Conservation (phyloP, 1,140 invertebrate genomes). For the Bombus fervidus region DNA sequence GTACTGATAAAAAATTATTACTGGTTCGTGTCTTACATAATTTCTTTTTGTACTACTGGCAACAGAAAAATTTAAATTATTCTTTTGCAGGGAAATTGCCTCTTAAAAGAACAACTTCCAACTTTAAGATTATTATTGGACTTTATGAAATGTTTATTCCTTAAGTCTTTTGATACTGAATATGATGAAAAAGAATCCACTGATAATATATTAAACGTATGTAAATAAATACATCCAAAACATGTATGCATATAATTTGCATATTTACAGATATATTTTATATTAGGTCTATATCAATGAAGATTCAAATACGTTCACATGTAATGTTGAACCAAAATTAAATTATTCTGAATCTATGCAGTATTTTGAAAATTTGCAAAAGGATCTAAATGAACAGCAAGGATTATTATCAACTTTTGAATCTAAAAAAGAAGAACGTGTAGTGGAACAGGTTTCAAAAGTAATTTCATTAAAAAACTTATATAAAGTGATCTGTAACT, state of each 20-base stretch:
- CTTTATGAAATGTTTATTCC: slow-evolving; percentile 56
- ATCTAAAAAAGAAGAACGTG: background rate
- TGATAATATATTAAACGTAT: slow-evolving; percentile 45
- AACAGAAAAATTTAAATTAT: background rate
- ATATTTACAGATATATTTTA: background rate
- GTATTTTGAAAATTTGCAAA: slow-evolving; percentile 52
- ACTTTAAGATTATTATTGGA: slow-evolving; percentile 52
- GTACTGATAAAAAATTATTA: slow-evolving; percentile 49
- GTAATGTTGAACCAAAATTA: slow-evolving; percentile 30
- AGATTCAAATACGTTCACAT: background rate
- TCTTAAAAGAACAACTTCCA: slow-evolving; percentile 48
- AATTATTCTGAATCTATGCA: slow-evolving; percentile 45
- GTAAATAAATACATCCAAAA: background rate
- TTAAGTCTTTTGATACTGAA: slow-evolving; percentile 14
- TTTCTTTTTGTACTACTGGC: background rate
- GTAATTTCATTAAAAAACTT: background rate
- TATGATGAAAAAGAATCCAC: background rate
- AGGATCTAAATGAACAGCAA: background rate
- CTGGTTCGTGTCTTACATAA: slow-evolving; percentile 46
- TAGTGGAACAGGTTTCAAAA: background rate
- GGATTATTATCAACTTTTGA: background rate
- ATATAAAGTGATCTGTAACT: background rate
- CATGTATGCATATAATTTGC: background rate
- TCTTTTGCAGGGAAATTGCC: slow-evolving; percentile 58
- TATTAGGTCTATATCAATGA: slow-evolving; percentile 28